These are phyloP conservation scores for Enteromius fasciolatus DNA, from an alignment of 2,797 vertebrate species.

Conservation along the genomic window DNA sequence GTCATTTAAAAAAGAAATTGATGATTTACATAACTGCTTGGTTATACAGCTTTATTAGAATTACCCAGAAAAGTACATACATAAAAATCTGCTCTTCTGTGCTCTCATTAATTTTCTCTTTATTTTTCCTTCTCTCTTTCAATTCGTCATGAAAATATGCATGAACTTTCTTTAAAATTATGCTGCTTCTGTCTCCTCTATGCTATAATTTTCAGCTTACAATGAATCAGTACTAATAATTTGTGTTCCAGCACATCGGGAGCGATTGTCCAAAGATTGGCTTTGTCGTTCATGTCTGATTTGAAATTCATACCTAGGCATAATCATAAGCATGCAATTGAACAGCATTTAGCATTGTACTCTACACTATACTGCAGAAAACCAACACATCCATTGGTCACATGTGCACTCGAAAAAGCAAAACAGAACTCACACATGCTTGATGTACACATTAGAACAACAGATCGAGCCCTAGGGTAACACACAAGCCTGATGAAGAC, in stretches of 20 bases:
- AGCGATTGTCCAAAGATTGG: constrained; percentile 15
- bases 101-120: neutral
- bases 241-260: constrained; percentile 24
- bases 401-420: neutral
- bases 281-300: constrained; percentile 33
- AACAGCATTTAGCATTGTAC: neutral
- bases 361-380: neutral
- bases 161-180: constrained; percentile 8
- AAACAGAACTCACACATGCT: constrained; percentile 4
- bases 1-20: neutral
- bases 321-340: constrained; percentile 3
- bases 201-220: constrained; percentile 38
- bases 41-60: constrained; percentile 28
- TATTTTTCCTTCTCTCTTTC: neutral
- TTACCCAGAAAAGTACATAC: constrained; percentile 26
- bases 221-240: constrained; percentile 10
- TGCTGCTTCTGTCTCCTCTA: neutral
- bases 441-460: neutral
- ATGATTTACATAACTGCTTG: neutral
- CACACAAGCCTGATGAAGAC: constrained; percentile 11
- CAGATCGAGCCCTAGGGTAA: neutral
- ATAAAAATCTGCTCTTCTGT: constrained; percentile 12
- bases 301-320: constrained; percentile 16
- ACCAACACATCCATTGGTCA: neutral
- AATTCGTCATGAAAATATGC: constrained; percentile 19